Percentiles rank a stretch among this genome's conserved stretches.
These are phyloP conservation scores for Drosophila limbata DNA, from an alignment of 2,888 invertebrate genomes.

Conservation along the genomic window DNA sequence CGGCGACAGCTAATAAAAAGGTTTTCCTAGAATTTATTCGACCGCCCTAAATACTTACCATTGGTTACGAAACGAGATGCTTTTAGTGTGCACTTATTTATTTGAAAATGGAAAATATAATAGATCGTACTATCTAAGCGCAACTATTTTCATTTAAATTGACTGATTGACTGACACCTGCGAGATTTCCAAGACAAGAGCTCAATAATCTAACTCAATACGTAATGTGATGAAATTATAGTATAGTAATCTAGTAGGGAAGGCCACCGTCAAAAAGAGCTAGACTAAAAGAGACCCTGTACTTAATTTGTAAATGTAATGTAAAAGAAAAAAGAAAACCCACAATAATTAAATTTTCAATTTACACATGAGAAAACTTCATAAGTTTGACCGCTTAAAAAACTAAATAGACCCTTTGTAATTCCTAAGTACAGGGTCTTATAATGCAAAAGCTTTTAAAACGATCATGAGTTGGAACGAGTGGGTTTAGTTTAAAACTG, in stretches of 20 bases:
- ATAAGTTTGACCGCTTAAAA: no score
- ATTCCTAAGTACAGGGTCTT: background rate
- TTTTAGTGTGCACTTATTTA: background rate
- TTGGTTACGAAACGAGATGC: conserved; percentile 4
- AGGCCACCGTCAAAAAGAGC: background rate
- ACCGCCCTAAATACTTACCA: conserved; percentile 5
- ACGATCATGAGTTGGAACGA: background rate
- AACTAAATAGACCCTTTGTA: background rate
- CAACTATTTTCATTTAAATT: conserved; percentile 10
- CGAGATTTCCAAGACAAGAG: conserved; percentile 1
- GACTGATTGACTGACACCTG: conserved; percentile 18
- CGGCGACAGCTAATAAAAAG: conserved; percentile 41
- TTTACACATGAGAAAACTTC: no score
- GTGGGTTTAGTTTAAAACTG: conserved; percentile 29
- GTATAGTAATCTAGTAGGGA: conserved; percentile 7
- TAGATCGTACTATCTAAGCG: background rate
- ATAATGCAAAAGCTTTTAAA: conserved; percentile 4
- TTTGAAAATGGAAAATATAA: conserved; percentile 2
- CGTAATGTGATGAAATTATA: conserved; percentile 16
- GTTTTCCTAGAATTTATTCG: conserved; percentile 42
- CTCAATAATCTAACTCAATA: conserved; percentile 4
- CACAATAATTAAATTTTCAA: no score
- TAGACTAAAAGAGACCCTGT: background rate
- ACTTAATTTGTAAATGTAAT: background rate
- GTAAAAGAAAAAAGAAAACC: no score